These are phyloP conservation scores for Pantala flavescens DNA, from an alignment of 1,140 invertebrate species.

Conservation along the genomic window DNA sequence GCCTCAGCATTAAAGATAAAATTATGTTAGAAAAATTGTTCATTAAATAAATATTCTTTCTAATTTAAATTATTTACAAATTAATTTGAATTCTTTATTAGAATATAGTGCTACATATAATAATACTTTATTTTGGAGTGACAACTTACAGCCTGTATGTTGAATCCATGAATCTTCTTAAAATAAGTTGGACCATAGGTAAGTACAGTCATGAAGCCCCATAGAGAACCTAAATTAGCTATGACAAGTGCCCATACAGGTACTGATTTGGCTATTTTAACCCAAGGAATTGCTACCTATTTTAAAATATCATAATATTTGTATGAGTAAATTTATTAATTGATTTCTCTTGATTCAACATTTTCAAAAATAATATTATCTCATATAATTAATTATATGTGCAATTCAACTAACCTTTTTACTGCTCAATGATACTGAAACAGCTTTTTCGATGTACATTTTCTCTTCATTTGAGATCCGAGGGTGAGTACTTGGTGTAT, in stretches of 20 bases:
- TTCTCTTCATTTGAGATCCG: conserved; percentile 59
- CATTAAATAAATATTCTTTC: too few relatives aligned
- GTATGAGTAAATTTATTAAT: too few relatives aligned
- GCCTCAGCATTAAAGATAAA: too few relatives aligned
- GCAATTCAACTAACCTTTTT: conserved; percentile 26
- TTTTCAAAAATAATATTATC: too few relatives aligned
- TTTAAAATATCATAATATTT: too few relatives aligned
- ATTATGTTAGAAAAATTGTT: too few relatives aligned
- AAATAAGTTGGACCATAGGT: conserved; percentile 79
- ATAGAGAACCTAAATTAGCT: conserved; percentile 69
- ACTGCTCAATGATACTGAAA: conserved; percentile 27
- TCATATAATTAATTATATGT: too few relatives aligned
- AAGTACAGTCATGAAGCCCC: conserved; percentile 76
- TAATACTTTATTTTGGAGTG: too few relatives aligned
- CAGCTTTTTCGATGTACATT: conserved; percentile 44
- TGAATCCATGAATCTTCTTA: conserved; percentile 68
- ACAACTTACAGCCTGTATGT: conserved; percentile 57
- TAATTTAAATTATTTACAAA: too few relatives aligned
- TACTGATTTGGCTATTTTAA: conserved; percentile 52
- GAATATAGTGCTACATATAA: too few relatives aligned
- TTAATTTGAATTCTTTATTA: too few relatives aligned
- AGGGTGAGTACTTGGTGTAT: conserved; percentile 66
- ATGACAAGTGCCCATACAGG: conserved; percentile 68
- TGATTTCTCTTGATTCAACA: too few relatives aligned
- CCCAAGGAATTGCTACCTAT: conserved; percentile 56